phyloP scores from a whole-genome alignment of 2,113 vertebrate genomes.

The Calonectris borealis region DNA sequence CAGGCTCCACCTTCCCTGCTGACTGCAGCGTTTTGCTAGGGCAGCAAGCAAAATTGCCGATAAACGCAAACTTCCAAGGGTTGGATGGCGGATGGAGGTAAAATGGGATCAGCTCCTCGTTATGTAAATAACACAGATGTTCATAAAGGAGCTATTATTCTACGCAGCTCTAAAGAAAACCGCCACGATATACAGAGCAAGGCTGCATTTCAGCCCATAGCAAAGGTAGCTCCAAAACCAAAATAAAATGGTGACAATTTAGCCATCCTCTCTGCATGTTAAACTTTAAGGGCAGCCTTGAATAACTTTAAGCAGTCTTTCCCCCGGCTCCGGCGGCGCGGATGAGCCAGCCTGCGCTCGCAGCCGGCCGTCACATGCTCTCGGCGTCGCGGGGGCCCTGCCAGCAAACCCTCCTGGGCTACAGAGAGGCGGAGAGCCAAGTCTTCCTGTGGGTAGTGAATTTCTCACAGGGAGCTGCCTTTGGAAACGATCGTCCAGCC shows the following conservation, averaged over 20 bases:
- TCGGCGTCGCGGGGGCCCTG: neutral
- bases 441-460: neutral
- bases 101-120: neutral
- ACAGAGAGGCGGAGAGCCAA: neutral
- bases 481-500: neutral
- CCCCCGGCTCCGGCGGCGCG: neutral
- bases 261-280: neutral
- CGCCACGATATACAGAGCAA: neutral
- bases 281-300: neutral
- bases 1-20: neutral
- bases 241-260: neutral
- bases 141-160: neutral
- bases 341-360: neutral
- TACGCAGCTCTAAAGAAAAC: neutral
- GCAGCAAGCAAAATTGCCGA: fast-evolving
- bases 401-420: slow-evolving; percentile 33
- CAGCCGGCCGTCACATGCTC: slow-evolving; percentile 7
- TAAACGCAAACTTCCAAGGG: neutral
- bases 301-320: neutral
- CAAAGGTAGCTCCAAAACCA: neutral
- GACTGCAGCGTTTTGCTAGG: neutral
- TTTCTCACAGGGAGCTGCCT: slow-evolving; percentile 38
- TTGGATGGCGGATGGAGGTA: neutral
- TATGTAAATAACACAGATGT: neutral
- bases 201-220: neutral